phyloP scores from a whole-genome alignment of 2,888 invertebrate species.

The Synergus gifuensis region DNA sequence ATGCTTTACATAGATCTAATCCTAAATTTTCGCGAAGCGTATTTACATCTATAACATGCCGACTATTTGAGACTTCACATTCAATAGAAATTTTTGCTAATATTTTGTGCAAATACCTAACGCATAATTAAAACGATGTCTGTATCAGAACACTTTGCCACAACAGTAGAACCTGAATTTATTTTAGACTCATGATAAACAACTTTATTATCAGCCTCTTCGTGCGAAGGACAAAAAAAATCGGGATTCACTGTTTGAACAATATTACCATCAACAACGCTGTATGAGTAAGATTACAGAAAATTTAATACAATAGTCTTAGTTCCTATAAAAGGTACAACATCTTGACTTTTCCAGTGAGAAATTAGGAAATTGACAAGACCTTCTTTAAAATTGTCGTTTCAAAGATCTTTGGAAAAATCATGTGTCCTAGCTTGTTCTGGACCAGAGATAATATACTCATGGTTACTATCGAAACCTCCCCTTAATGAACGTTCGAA shows the following conservation, averaged over 20 bases:
- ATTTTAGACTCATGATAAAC: constrained; percentile 58
- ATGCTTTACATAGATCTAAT: constrained; percentile 41
- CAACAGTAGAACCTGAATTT: constrained; percentile 55
- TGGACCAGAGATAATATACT: constrained; percentile 39
- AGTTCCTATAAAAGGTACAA: constrained; percentile 50
- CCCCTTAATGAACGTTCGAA: constrained; percentile 43
- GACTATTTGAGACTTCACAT: constrained; percentile 40
- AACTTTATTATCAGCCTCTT: constrained; percentile 64
- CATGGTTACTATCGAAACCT: not conserved
- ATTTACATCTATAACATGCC: constrained; percentile 45
- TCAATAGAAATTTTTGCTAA: constrained; percentile 31
- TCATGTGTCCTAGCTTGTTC: constrained; percentile 42
- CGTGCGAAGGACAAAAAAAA: constrained; percentile 51
- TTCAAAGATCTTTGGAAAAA: constrained; percentile 48
- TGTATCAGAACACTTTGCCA: constrained; percentile 59
- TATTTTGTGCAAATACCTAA: constrained; percentile 50
- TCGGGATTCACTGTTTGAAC: constrained; percentile 41
- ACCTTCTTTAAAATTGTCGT: constrained; percentile 51
- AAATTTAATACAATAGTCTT: constrained; percentile 49
- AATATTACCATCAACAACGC: constrained; percentile 41
- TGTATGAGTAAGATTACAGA: constrained; percentile 52
- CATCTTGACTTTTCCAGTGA: constrained; percentile 50
- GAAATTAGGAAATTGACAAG: constrained; percentile 50
- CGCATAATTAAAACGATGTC: constrained; percentile 60
- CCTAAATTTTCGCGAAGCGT: constrained; percentile 46